Evolutionary conservation across 2,797 vertebrate species (phyloP).

Genomic region (Cryptoprocta ferox): DNA sequence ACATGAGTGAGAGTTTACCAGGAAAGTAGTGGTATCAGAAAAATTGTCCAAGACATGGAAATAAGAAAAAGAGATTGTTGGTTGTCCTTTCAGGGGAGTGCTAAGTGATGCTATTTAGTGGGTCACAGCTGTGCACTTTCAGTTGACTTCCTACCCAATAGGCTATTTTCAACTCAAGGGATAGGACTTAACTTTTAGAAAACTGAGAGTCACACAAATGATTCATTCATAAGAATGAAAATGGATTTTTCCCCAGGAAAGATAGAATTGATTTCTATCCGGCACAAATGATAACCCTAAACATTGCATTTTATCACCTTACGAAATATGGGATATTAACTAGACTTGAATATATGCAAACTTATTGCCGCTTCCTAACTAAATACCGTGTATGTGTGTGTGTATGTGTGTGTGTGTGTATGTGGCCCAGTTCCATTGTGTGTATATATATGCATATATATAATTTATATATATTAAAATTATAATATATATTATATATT

Average conservation of each 20-base stretch:
- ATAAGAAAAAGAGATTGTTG: neutral
- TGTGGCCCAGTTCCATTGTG: neutral
- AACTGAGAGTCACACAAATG: neutral
- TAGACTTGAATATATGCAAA: neutral
- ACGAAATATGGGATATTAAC: neutral
- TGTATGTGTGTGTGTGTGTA: neutral
- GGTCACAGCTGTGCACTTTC: neutral
- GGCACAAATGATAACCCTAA: neutral
- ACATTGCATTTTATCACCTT: neutral
- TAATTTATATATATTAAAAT: neutral
- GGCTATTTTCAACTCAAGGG: neutral
- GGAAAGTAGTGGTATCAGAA: neutral
- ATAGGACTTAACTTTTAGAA: neutral
- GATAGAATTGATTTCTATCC: neutral
- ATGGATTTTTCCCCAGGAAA: neutral
- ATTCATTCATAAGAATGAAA: neutral
- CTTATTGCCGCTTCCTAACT: neutral
- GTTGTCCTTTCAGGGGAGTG: neutral
- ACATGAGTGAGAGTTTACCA: neutral
- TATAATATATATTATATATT: neutral
- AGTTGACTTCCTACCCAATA: neutral
- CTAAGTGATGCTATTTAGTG: neutral
- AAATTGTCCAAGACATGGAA: neutral
- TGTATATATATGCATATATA: neutral
- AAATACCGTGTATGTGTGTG: neutral